Conservation (phyloP, 2,797 vertebrate species). For the Gambusia yucatana region DNA sequence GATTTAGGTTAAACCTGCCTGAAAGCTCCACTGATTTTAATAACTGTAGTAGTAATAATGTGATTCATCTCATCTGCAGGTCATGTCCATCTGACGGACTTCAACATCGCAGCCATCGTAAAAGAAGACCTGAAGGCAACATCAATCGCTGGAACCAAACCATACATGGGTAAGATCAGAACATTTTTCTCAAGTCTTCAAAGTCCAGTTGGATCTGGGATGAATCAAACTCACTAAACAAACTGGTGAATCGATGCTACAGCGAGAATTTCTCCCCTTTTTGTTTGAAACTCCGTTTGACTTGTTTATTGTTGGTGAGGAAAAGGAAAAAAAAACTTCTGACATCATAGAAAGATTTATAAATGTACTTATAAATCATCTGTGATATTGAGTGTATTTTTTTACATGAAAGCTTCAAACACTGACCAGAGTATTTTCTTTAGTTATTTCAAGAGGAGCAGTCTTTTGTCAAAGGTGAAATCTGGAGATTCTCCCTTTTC, state of each 20-base stretch:
- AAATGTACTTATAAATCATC: not conserved
- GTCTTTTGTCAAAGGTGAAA: not conserved
- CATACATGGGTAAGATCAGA: constrained; percentile 91
- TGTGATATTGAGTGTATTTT: not conserved
- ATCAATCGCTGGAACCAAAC: constrained; percentile 95
- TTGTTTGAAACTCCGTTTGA: not conserved
- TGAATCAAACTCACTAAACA: not conserved
- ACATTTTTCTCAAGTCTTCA: not conserved
- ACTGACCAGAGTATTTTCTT: not conserved
- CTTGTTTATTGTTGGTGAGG: not conserved
- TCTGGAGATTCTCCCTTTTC: not conserved
- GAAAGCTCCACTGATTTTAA: not conserved
- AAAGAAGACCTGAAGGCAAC: constrained; percentile 88
- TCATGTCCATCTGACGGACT: constrained; percentile 94
- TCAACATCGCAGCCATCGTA: constrained; percentile 93
- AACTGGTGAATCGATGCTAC: fast-evolving
- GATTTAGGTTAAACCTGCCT: not conserved
- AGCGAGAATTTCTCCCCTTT: not conserved
- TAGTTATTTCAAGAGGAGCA: not conserved
- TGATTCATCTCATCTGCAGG: constrained; percentile 75
- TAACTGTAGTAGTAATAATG: not conserved
- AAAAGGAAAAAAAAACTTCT: not conserved
- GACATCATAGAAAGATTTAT: not conserved
- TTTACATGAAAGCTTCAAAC: not conserved
- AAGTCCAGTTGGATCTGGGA: not conserved